Evolutionary conservation across 2,113 vertebrate genomes (phyloP).

Genomic region (Ramphastos sulfuratus): DNA sequence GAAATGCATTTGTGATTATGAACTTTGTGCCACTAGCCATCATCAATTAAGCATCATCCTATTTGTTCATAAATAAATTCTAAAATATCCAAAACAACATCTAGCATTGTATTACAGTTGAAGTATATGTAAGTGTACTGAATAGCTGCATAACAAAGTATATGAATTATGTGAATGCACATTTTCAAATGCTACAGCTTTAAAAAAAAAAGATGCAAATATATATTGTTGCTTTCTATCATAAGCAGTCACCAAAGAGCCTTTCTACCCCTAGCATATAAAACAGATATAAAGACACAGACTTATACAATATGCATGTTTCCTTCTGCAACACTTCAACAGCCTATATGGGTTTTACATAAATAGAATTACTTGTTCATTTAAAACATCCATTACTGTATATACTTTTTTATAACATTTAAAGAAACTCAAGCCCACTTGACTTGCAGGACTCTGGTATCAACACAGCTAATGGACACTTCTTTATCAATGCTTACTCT

Average conservation of each 20-base stretch:
- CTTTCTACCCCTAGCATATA: neutral
- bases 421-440: neutral
- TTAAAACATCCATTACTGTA: neutral
- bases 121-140: neutral
- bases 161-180: neutral
- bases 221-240: neutral
- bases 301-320: neutral
- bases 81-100: neutral
- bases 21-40: neutral
- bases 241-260: neutral
- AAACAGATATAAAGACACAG: neutral
- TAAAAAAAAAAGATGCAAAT: neutral
- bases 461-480: neutral
- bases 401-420: neutral
- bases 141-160: neutral
- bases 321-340: neutral
- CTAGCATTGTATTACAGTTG: neutral
- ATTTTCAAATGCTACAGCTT: neutral
- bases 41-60: neutral
- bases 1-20: constrained; percentile 22
- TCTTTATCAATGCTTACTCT: neutral
- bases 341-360: neutral
- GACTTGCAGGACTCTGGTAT: neutral
- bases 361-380: neutral
- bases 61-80: neutral